These are phyloP conservation scores for Cranoglanis bouderius DNA, from an alignment of 2,113 vertebrate species.

Conservation along the genomic window DNA sequence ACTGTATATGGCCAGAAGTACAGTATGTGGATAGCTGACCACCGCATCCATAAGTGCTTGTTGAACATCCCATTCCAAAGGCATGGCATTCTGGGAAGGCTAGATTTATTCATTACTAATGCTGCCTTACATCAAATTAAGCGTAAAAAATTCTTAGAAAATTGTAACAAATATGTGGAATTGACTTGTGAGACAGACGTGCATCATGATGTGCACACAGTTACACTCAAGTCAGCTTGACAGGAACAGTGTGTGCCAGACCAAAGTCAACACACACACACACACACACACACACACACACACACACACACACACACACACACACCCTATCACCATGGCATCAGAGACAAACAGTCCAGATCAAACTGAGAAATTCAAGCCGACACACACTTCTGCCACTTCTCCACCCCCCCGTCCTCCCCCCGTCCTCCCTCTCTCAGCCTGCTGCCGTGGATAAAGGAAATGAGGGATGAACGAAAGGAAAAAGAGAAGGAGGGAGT, in stretches of 20 bases:
- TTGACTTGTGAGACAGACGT: slow-evolving; percentile 5
- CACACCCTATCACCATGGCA: slow-evolving; percentile 15
- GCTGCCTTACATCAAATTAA: neutral
- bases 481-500: neutral
- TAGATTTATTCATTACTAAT: neutral
- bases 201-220: neutral
- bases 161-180: neutral
- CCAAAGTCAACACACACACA: slow-evolving; percentile 28
- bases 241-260: slow-evolving; percentile 17
- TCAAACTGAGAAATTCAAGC: slow-evolving; percentile 34
- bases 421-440: slow-evolving; percentile 1
- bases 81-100: neutral
- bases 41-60: neutral
- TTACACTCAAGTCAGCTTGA: slow-evolving; percentile 22
- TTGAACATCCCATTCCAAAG: neutral
- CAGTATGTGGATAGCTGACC: neutral
- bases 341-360: slow-evolving; percentile 27
- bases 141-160: neutral
- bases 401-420: neutral
- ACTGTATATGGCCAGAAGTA: neutral
- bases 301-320: slow-evolving; percentile 31
- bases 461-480: slow-evolving; percentile 27
- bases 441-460: slow-evolving; percentile 9
- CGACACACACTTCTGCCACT: slow-evolving; percentile 18
- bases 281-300: slow-evolving; percentile 16